Conservation (phyloP, 2,113 vertebrate species). For the Nothobranchius furzeri region DNA sequence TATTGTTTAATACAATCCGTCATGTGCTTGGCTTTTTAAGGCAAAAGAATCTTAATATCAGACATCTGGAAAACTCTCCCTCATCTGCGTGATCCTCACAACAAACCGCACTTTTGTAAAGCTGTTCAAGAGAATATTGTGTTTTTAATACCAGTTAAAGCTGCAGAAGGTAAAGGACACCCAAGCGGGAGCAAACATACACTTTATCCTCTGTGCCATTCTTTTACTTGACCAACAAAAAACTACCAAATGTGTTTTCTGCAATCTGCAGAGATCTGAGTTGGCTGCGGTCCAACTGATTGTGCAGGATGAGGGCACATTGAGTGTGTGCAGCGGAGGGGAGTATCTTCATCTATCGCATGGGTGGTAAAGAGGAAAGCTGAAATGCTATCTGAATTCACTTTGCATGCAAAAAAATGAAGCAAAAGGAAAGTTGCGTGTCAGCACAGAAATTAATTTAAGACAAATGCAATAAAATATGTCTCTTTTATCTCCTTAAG, state of each 20-base stretch:
- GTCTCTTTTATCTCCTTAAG: not conserved
- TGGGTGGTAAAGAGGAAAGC: slow-evolving; percentile 68
- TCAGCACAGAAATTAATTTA: not conserved
- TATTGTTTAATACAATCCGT: slow-evolving; percentile 32
- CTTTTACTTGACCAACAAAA: slow-evolving; percentile 35
- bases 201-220: slow-evolving; percentile 36
- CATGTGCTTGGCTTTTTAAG: slow-evolving; percentile 12
- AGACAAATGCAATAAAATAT: too few species aligned
- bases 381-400: slow-evolving; percentile 36
- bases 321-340: slow-evolving; percentile 73
- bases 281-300: slow-evolving; percentile 62
- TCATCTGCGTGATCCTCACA: slow-evolving; percentile 13
- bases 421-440: slow-evolving; percentile 14
- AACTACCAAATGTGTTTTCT: slow-evolving; percentile 57
- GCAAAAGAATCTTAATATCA: slow-evolving; percentile 24
- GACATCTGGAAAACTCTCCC: slow-evolving; percentile 30
- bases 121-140: not conserved
- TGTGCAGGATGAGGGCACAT: slow-evolving; percentile 73
- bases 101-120: slow-evolving; percentile 23
- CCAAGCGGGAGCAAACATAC: slow-evolving; percentile 37
- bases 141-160: slow-evolving; percentile 43
- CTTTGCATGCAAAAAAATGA: slow-evolving; percentile 27
- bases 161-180: slow-evolving; percentile 28
- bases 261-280: slow-evolving; percentile 58
- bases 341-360: slow-evolving; percentile 70